Evolutionary conservation across 2,888 invertebrate genomes (phyloP), one percentile per base, ranked within the genome.

Genomic region (Caprella mutica): DNA sequence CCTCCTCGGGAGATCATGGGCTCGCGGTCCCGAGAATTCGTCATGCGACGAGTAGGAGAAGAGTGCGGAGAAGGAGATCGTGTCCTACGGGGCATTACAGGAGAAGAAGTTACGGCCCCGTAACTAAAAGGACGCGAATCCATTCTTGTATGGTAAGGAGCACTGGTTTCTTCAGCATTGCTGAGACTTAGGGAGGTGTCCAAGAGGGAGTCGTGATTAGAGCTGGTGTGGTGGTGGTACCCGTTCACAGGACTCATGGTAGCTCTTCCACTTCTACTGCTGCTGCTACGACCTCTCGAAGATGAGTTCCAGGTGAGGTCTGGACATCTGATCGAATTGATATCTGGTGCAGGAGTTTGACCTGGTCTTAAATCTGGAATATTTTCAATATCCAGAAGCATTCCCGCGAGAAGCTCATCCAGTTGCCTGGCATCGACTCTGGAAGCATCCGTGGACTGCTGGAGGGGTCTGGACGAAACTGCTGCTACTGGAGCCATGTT

Each of bases 101-200:
- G 58, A 3, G 62, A 58, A 5, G 59, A 60, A 12, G 62, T 60
- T n/a, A 62, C 55, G 35, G 56, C 82, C 57, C 87, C 87, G 80
- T 91, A 91, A 58, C 86, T 86, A 76, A 90, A 90, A 64, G 91
- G 91, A 69, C 86, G 81, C 69, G 86, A 86, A 74, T 89, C 86
- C 68, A 86, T 83, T 70, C 90, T 80, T 70, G 90, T 89, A 83
- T 91, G 90, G 76, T 91, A 91, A 68, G 91, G 90, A 72, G 75
- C 27, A n/a, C n/a, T n/a, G 84, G 85, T 71, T 85, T 86, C 65
- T 87, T 80, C 70, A 87, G 87, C 72, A 87, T 78, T 72, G 85
- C 84, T 60, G 88, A 88, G 74, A 86, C 87, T 69, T 85, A 84
- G 67, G 86, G 79, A 69, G 85, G 85, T 54, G 46, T 59, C 58